Conservation (phyloP, 2,888 invertebrate genomes). For the Thysanoteuthis rhombus region DNA sequence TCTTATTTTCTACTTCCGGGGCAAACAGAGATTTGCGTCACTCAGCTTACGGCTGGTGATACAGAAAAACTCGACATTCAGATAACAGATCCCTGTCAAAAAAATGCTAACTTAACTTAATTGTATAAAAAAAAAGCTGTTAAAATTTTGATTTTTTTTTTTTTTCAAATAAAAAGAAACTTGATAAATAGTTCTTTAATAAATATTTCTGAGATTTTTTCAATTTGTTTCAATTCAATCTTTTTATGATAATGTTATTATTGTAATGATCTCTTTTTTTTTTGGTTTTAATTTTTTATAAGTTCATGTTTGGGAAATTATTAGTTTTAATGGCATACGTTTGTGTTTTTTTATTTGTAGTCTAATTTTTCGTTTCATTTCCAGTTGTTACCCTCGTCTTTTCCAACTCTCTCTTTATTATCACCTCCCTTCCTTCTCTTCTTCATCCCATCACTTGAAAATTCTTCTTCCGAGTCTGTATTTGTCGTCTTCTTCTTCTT, state of each 20-base stretch:
- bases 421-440: neutral
- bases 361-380: too few species aligned
- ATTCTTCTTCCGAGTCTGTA: neutral
- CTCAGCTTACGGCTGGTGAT: neutral
- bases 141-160: neutral
- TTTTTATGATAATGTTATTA: neutral
- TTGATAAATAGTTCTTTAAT: neutral
- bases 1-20: neutral
- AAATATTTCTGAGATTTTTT: neutral
- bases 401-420: too few species aligned
- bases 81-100: slow-evolving; percentile 12
- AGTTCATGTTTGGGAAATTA: neutral
- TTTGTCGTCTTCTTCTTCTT: neutral
- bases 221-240: neutral
- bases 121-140: neutral
- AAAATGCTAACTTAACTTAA: neutral
- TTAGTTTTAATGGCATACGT: neutral
- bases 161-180: neutral
- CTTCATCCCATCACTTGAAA: neutral
- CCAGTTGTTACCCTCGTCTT: too few species aligned
- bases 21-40: neutral
- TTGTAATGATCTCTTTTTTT: neutral
- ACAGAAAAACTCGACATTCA: neutral
- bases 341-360: too few species aligned
- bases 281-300: neutral